Percentiles rank a stretch among this genome's conserved stretches.
phyloP scores from a whole-genome alignment of 2,888 invertebrate species.

The Hirtodrosophila histrioides region DNA sequence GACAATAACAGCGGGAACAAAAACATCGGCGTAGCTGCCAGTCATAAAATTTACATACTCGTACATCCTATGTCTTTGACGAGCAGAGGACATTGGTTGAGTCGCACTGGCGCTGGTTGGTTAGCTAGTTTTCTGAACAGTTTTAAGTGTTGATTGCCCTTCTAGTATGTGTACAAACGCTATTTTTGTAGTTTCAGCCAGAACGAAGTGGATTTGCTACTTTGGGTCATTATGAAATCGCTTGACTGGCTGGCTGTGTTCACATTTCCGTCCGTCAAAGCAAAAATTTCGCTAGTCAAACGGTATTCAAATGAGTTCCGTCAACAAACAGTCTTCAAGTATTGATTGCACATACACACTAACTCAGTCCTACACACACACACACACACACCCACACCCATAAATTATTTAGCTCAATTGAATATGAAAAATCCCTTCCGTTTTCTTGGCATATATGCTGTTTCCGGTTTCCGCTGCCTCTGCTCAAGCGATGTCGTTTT shows the following conservation, averaged over 20 bases:
- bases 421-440: constrained; percentile 82
- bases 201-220: no score
- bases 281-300: constrained; percentile 61
- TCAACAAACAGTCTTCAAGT: constrained; percentile 54
- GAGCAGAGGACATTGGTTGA: constrained; percentile 38
- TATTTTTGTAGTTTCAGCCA: no score
- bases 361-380: constrained; percentile 7
- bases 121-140: constrained; percentile 40
- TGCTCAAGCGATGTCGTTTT: constrained; percentile 54
- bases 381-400: constrained; percentile 25
- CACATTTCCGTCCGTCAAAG: constrained; percentile 55
- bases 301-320: constrained; percentile 76
- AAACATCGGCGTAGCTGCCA: neutral
- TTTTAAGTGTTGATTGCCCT: constrained; percentile 29
- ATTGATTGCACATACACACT: constrained; percentile 58
- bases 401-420: constrained; percentile 81
- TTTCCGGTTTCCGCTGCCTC: constrained; percentile 80
- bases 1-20: constrained; percentile 17
- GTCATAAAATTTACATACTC: neutral
- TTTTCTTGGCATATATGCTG: constrained; percentile 82
- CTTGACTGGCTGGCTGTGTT: constrained; percentile 1
- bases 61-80: constrained; percentile 4
- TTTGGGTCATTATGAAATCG: neutral
- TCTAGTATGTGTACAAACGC: no score
- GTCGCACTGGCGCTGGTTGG: constrained; percentile 16